These are phyloP conservation scores for Nemoura dubitans DNA, from an alignment of 2,888 invertebrate genomes.

Conservation along the genomic window DNA sequence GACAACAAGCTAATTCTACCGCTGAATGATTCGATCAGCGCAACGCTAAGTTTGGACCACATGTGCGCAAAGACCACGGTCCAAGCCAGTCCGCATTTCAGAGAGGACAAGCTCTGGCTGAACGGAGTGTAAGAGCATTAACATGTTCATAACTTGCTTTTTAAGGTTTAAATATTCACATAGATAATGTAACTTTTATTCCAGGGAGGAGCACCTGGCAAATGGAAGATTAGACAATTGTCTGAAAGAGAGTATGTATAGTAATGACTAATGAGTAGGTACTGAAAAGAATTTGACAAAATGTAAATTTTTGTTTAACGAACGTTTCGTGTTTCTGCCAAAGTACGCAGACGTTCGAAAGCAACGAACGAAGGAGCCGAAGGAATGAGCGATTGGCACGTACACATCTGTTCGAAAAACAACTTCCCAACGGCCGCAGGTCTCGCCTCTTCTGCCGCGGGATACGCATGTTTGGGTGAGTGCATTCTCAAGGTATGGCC, in stretches of 20 bases:
- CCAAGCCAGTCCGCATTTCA: conserved; percentile 75
- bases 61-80: conserved; percentile 93
- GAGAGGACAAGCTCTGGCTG: conserved; percentile 84
- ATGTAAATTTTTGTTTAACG: background rate
- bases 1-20: conserved; percentile 93
- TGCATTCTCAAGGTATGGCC: too few species aligned
- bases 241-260: conserved; percentile 70
- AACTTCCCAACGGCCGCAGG: conserved; percentile 99
- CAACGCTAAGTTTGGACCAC: conserved; percentile 84
- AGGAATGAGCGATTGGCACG: conserved; percentile 32
- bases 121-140: conserved; percentile 72
- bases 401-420: conserved; percentile 87
- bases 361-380: conserved; percentile 57
- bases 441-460: conserved; percentile 97
- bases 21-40: conserved; percentile 94
- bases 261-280: conserved; percentile 30
- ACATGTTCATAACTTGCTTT: background rate
- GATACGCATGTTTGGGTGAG: conserved; percentile 88
- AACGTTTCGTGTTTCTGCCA: background rate
- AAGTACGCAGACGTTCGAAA: conserved; percentile 52
- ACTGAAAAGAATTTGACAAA: too few species aligned
- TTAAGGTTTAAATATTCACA: background rate
- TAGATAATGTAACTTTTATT: conserved; percentile 52
- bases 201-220: conserved; percentile 75
- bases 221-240: conserved; percentile 81